Base-by-base conservation (phyloP, 2,797 vertebrate genomes). In the Notolabrus celidotus region DNA sequence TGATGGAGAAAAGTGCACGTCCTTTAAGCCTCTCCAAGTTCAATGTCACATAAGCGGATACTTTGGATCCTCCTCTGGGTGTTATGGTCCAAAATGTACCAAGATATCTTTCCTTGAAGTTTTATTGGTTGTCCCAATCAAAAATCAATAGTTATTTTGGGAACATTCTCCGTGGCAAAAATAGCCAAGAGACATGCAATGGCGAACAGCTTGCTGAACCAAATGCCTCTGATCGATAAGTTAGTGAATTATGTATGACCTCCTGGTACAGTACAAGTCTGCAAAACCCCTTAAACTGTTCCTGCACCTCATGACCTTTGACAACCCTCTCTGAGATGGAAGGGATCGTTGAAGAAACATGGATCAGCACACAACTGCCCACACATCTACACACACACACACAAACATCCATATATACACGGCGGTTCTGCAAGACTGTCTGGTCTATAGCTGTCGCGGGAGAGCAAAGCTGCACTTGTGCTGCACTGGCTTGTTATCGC, bases 111-210 rank as follows among this genome's bases (percentile, higher is more conserved):
- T 85, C 74, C 75, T 77, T 75, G 65, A 82, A 68, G 57, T 81
- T 82, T 56, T 65, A 72, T 75, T 79, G 61, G 74, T 83, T 85
- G 85, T 42, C 60, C 55, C 82, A 84, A 84, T 86, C 80, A 86
- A 83, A 87, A 92, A 92, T 90, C 86, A 71, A 89, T 89, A 31
- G 57, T 79, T 90, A 88, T 90, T 90, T 90, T 85, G 53, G 78
- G 82, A 86, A 77, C 62, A 53, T 63, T 80, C 61, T 79, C 45
- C 31, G 46, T 64, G 55, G 77, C 23, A 2, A 81, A 85, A 86
- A 86, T 82, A 85, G 83, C 78, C 63, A 61, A 70, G 57, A 79
- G 71, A 62, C 74, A 77, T 71, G 67, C 70, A 68, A 60, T 14
- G 43, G 67, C 11, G 38, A 84, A 84, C 77, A 80, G 71, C 82